These are phyloP conservation scores for Drosophila prostipennis DNA, from an alignment of 2,888 invertebrate genomes.

Conservation along the genomic window DNA sequence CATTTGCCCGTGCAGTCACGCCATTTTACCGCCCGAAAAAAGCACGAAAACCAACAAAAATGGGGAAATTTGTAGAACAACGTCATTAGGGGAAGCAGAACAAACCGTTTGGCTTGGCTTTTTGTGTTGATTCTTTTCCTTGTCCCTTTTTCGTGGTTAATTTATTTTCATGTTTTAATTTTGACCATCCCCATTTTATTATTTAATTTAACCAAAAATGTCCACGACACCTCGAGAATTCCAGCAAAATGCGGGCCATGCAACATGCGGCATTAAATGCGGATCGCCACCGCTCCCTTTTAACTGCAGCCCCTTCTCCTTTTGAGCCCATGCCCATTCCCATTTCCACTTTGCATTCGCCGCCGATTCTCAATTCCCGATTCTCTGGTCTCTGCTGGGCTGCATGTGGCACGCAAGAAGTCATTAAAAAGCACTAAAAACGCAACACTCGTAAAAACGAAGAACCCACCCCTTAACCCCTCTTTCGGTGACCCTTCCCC, in stretches of 20 bases:
- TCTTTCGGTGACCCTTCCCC: not conserved
- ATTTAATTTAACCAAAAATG: slow-evolving; percentile 63
- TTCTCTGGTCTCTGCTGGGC: slow-evolving; percentile 13
- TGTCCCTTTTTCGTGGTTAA: slow-evolving; percentile 12
- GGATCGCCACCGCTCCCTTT: slow-evolving; percentile 2
- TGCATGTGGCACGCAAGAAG: slow-evolving; percentile 76
- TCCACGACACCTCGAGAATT: slow-evolving; percentile 50
- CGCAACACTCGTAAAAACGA: slow-evolving; percentile 50
- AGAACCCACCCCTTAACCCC: not conserved
- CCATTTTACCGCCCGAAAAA: slow-evolving; percentile 1
- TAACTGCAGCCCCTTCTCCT: not conserved
- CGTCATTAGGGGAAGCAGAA: slow-evolving; percentile 56
- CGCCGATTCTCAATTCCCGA: slow-evolving; percentile 38
- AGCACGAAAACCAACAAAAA: slow-evolving; percentile 11
- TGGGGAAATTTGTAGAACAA: slow-evolving; percentile 63
- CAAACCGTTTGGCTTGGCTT: slow-evolving; percentile 45
- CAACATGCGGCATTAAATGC: slow-evolving; percentile 36
- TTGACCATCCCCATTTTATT: slow-evolving; percentile 40
- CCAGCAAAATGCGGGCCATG: slow-evolving; percentile 40
- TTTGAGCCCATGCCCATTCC: not conserved
- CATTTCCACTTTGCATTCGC: slow-evolving; percentile 56
- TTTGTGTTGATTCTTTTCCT: slow-evolving; percentile 3
- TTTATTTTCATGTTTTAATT: slow-evolving; percentile 51
- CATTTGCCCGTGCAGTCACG: slow-evolving; percentile 4
- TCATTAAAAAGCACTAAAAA: slow-evolving; percentile 62